phyloP scores from a whole-genome alignment of 30 jellyfish, hydroid and myxozoan genomes.

The Calvadosia cruxmelitensis region DNA sequence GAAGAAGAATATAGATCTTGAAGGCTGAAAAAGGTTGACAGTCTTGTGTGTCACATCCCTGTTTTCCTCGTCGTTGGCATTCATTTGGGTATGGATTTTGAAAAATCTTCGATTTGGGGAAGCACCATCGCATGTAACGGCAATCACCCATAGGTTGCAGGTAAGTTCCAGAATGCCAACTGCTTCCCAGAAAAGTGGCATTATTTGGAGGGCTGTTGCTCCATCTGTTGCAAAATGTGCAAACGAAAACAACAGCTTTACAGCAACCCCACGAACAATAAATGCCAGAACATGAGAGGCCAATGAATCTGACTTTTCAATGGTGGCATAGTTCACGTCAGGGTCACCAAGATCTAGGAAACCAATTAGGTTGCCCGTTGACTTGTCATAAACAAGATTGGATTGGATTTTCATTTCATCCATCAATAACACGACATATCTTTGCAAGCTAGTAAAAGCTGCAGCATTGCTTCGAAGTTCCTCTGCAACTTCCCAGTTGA shows the following conservation, averaged over 20 bases:
- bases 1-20: slow-evolving; percentile 22
- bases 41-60: background rate
- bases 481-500: slow-evolving; percentile 12
- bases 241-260: slow-evolving; percentile 21
- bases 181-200: slow-evolving; percentile 50
- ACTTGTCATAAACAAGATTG: slow-evolving; percentile 3
- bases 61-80: background rate
- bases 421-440: slow-evolving; percentile 3
- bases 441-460: background rate
- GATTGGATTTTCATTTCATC: slow-evolving; percentile 16
- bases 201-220: slow-evolving; percentile 12
- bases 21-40: background rate
- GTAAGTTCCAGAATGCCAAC: slow-evolving; percentile 23
- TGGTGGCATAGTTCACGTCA: slow-evolving; percentile 17
- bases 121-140: slow-evolving; percentile 37
- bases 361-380: slow-evolving; percentile 11
- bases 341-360: slow-evolving; percentile 23
- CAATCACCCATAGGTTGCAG: slow-evolving; percentile 23
- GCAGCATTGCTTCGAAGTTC: background rate
- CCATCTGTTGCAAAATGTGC: slow-evolving; percentile 60
- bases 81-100: background rate
- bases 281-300: slow-evolving; percentile 37
- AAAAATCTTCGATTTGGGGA: slow-evolving; percentile 22
- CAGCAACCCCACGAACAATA: slow-evolving; percentile 18
- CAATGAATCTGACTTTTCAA: slow-evolving; percentile 15